Evolutionary conservation across 1,140 invertebrate genomes (phyloP).

Genomic region (Tenebrio molitor): DNA sequence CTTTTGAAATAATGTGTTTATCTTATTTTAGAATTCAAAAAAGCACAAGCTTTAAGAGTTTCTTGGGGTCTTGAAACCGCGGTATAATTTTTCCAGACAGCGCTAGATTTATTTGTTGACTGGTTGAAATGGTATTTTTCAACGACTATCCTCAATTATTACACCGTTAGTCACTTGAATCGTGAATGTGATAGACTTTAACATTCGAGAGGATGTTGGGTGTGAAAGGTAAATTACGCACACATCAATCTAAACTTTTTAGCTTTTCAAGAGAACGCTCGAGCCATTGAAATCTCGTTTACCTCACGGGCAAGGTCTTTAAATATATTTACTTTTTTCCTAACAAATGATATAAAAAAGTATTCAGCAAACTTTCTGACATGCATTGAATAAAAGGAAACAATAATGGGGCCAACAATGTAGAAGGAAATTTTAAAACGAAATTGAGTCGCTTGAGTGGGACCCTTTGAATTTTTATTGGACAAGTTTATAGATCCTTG

Average conservation of each 20-base stretch:
- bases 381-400: background rate
- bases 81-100: too few species aligned
- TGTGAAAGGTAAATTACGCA: constrained; percentile 2
- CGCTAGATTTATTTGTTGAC: too few species aligned
- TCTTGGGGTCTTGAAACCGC: too few species aligned
- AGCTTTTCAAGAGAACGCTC: background rate
- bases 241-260: constrained; percentile 9
- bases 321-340: constrained; percentile 11
- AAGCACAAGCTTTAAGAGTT: too few species aligned
- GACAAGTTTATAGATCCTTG: too few species aligned
- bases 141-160: too few species aligned
- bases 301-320: background rate
- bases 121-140: too few species aligned
- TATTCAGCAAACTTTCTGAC: background rate
- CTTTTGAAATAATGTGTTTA: too few species aligned
- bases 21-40: too few species aligned
- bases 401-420: background rate
- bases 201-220: background rate
- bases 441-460: background rate
- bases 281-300: background rate
- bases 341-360: background rate
- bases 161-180: too few species aligned
- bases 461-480: background rate
- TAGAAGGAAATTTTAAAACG: background rate
- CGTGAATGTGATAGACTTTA: background rate